phyloP scores from a whole-genome alignment of 2,113 vertebrate species.

The Eidolon helvum region DNA sequence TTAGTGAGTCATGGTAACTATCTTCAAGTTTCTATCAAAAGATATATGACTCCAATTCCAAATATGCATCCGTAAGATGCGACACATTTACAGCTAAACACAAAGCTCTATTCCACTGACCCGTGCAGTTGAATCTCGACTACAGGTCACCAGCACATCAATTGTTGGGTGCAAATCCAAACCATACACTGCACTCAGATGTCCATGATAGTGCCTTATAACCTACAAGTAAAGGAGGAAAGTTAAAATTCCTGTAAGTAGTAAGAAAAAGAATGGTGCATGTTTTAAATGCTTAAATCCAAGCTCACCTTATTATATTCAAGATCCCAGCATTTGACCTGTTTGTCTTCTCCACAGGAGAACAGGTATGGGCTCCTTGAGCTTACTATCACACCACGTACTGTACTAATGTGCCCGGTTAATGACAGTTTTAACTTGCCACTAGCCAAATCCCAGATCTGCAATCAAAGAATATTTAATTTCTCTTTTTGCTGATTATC shows the following conservation, averaged over 20 bases:
- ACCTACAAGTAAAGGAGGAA: constrained; percentile 84
- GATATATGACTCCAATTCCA: background rate
- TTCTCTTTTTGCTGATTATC: background rate
- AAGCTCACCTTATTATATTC: constrained; percentile 95
- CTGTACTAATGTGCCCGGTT: constrained; percentile 98
- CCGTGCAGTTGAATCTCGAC: constrained; percentile 96
- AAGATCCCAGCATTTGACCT: constrained; percentile 99
- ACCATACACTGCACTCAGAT: constrained; percentile 96
- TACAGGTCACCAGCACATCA: constrained; percentile 96
- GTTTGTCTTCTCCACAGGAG: constrained; percentile 98
- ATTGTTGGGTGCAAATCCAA: constrained; percentile 97
- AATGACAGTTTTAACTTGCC: constrained; percentile 96
- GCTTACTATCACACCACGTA: constrained; percentile 96
- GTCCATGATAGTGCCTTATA: constrained; percentile 98
- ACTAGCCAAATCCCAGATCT: constrained; percentile 99
- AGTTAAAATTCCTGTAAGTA: background rate
- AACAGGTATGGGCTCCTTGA: constrained; percentile 95
- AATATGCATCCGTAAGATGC: background rate
- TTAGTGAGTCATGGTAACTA: background rate
- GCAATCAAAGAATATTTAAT: constrained; percentile 43
- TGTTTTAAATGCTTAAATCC: background rate
- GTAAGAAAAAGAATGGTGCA: background rate
- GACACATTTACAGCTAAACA: background rate
- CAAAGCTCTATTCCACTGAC: constrained; percentile 78
- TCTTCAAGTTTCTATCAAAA: background rate